Percentiles rank a stretch among this genome's conserved stretches.
Conservation (phyloP, 2,888 invertebrate genomes). For the Hesperia comma region DNA sequence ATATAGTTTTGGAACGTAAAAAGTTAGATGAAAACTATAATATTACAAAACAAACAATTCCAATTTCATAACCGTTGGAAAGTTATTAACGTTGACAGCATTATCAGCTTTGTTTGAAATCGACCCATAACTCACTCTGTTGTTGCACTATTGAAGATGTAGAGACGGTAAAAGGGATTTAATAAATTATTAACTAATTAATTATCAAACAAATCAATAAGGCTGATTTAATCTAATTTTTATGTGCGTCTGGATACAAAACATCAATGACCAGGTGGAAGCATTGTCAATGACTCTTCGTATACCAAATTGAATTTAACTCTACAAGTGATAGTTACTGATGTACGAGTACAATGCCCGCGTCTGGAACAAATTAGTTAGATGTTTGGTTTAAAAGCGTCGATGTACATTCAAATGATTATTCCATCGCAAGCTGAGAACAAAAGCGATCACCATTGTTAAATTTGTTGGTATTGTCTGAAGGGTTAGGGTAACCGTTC, state of each 20-base stretch:
- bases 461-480: constrained; percentile 30
- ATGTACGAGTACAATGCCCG: constrained; percentile 13
- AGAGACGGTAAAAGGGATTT: not conserved
- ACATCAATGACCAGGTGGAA: constrained; percentile 17
- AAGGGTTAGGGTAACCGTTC: constrained; percentile 17
- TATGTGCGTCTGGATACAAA: not conserved
- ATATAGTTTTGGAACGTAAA: too few relatives aligned
- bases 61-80: too few relatives aligned
- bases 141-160: not conserved
- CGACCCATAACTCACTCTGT: too few relatives aligned
- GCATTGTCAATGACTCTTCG: constrained; percentile 15
- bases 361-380: not conserved
- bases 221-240: not conserved
- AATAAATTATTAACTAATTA: not conserved
- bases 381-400: not conserved
- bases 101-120: too few relatives aligned
- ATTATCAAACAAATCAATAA: not conserved
- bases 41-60: too few relatives aligned
- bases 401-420: constrained; percentile 7
- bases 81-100: too few relatives aligned
- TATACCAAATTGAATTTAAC: constrained; percentile 28
- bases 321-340: not conserved
- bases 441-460: constrained; percentile 18
- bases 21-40: too few relatives aligned
- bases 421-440: not conserved